Percentiles rank a stretch among this genome's conserved stretches.
Evolutionary conservation across 1,140 invertebrate genomes (phyloP).

Genomic region (Solenopsis fugax): DNA sequence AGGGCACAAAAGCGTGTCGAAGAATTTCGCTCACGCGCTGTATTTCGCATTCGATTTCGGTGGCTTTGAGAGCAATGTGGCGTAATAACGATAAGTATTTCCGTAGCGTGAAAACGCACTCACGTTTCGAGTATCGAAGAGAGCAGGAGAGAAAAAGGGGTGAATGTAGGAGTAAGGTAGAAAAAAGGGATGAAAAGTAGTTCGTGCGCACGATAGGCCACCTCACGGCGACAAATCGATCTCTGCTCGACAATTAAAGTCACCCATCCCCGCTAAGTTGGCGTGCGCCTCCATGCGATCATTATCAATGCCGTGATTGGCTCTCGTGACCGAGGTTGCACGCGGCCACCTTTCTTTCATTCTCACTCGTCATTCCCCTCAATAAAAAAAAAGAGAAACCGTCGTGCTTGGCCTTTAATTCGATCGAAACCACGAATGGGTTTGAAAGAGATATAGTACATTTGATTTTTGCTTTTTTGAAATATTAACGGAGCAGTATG

Average conservation of each 20-base stretch:
- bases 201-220: slow-evolving; percentile 68
- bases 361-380: slow-evolving; percentile 33
- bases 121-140: slow-evolving; percentile 11
- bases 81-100: slow-evolving; percentile 62
- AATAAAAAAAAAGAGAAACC: slow-evolving; percentile 26
- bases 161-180: background rate
- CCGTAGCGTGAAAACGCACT: slow-evolving; percentile 58
- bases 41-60: slow-evolving; percentile 58
- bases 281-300: slow-evolving; percentile 77
- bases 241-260: slow-evolving; percentile 84
- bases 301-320: slow-evolving; percentile 82
- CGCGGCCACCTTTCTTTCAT: slow-evolving; percentile 63
- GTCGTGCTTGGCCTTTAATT: slow-evolving; percentile 5
- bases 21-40: slow-evolving; percentile 28
- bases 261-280: slow-evolving; percentile 73
- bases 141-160: background rate
- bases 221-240: slow-evolving; percentile 84
- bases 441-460: background rate
- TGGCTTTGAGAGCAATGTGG: slow-evolving; percentile 40
- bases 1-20: background rate
- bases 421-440: background rate
- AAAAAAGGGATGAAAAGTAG: slow-evolving; percentile 61
- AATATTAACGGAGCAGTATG: background rate
- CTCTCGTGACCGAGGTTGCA: slow-evolving; percentile 67
- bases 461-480: background rate